Conservation (phyloP, 2,888 invertebrate genomes). For the Tinea trinotella region DNA sequence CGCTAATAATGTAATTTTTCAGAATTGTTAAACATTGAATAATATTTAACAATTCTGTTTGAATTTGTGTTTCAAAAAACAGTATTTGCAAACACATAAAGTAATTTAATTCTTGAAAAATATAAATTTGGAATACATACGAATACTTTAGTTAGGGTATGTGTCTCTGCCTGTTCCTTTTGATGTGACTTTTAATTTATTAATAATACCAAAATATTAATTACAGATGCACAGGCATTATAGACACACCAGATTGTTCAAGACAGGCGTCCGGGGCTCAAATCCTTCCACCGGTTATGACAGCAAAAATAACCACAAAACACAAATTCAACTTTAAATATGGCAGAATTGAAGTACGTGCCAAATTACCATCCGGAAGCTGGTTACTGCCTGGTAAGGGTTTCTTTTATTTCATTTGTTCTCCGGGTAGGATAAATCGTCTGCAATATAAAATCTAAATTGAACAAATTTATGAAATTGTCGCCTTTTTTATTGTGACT, state of each 20-base stretch:
- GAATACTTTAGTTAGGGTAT: neutral
- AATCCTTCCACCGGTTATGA: conserved; percentile 79
- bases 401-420: neutral
- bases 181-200: neutral
- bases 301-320: conserved; percentile 76
- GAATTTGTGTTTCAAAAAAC: no score
- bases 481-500: no score
- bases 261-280: conserved; percentile 58
- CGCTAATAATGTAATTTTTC: no score
- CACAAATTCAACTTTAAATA: conserved; percentile 78
- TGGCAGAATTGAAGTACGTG: conserved; percentile 79
- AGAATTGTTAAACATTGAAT: no score
- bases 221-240: conserved; percentile 61
- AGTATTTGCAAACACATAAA: no score
- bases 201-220: neutral
- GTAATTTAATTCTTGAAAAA: no score
- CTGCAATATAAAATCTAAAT: no score
- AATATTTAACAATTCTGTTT: no score
- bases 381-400: conserved; percentile 81
- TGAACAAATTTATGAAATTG: no score
- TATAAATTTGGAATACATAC: no score
- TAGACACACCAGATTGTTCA: conserved; percentile 56
- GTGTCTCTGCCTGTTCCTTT: neutral
- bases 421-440: no score
- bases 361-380: conserved; percentile 80